These are phyloP conservation scores for Centropus unirufus DNA, from an alignment of 2,113 vertebrate species.

Conservation along the genomic window DNA sequence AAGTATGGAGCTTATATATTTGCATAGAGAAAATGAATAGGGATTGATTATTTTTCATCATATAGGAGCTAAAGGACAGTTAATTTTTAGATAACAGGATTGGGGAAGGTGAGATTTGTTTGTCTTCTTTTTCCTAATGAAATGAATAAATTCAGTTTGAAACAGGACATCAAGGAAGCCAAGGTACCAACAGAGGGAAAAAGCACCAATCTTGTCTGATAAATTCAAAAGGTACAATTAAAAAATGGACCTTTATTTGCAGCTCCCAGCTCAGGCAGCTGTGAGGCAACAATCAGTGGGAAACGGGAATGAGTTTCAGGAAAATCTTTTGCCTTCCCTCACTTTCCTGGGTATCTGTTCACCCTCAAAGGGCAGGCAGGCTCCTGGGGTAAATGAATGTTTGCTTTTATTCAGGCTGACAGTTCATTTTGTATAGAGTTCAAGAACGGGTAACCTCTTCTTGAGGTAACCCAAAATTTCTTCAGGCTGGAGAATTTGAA, in stretches of 20 bases:
- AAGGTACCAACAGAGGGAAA: background rate
- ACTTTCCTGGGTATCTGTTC: background rate
- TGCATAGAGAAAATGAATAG: background rate
- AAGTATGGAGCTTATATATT: background rate
- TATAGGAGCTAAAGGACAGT: background rate
- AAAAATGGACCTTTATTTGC: background rate
- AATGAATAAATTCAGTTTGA: background rate
- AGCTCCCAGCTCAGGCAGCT: background rate
- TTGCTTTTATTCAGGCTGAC: background rate
- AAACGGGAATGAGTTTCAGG: background rate
- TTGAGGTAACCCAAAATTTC: background rate
- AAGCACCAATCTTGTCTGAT: background rate
- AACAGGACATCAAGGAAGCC: background rate
- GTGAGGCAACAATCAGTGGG: background rate
- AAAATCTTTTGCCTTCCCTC: background rate
- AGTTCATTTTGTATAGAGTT: background rate
- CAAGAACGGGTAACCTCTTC: background rate
- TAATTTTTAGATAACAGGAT: background rate
- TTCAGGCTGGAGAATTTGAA: conserved; percentile 18
- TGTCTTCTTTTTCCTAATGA: background rate
- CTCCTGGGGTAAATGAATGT: conserved; percentile 3
- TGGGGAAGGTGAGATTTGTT: background rate
- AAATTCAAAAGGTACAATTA: background rate
- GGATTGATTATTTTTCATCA: background rate
- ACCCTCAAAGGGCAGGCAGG: background rate